Conservation (phyloP, 2,888 invertebrate species). For the Oscheius sp. region DNA sequence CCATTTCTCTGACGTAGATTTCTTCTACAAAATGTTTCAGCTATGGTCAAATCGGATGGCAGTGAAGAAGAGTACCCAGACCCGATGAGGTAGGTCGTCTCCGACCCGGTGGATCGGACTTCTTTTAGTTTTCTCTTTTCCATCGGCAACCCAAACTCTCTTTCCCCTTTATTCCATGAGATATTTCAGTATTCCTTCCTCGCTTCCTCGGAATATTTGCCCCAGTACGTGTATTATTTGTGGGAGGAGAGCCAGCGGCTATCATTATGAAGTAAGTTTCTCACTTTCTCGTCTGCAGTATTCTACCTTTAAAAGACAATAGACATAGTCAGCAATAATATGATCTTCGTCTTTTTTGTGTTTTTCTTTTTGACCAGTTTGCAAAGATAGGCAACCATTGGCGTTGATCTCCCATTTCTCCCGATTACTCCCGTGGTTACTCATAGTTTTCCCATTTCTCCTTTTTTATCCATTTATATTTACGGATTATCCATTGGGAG, state of each 20-base stretch:
- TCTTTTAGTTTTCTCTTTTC: neutral
- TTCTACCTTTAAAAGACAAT: neutral
- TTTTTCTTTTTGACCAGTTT: neutral
- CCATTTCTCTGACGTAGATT: too few relatives aligned
- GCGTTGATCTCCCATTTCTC: too few relatives aligned
- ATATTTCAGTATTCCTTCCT: neutral
- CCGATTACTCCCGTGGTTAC: too few relatives aligned
- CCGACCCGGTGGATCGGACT: neutral
- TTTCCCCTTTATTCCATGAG: neutral
- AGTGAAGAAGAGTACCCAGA: neutral
- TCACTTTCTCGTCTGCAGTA: neutral
- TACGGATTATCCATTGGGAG: too few relatives aligned
- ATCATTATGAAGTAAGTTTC: constrained; percentile 18
- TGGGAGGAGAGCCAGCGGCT: constrained; percentile 18
- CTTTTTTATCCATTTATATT: too few relatives aligned
- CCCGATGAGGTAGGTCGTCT: too few relatives aligned
- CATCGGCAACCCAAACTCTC: too few relatives aligned
- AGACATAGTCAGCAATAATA: too few relatives aligned
- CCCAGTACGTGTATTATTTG: constrained; percentile 7
- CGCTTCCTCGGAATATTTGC: constrained; percentile 8
- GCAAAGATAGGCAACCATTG: too few relatives aligned
- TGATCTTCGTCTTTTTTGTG: too few relatives aligned
- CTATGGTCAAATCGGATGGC: neutral
- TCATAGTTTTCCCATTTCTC: too few relatives aligned
- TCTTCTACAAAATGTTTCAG: neutral